Conservation (phyloP, 1,140 invertebrate genomes). For the Ips typographus region DNA sequence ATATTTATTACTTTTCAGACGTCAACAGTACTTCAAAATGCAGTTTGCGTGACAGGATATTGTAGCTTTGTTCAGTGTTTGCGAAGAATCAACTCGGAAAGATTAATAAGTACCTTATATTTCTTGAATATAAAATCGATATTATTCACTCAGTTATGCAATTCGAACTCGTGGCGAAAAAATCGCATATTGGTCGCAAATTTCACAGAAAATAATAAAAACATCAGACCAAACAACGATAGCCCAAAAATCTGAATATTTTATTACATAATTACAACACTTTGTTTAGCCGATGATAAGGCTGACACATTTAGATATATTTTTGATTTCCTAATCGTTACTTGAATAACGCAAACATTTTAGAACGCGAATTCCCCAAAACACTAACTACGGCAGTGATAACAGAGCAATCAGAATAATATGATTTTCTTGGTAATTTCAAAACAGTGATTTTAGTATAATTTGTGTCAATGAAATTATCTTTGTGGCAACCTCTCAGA, state of each 20-base stretch:
- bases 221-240: no score
- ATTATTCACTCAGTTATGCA: no score
- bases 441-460: no score
- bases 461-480: no score
- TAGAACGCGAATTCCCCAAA: conserved; percentile 2
- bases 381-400: no score
- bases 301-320: conserved; percentile 16
- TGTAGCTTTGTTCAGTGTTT: conserved; percentile 60
- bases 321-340: conserved; percentile 11
- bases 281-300: conserved; percentile 15
- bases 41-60: conserved; percentile 55
- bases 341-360: conserved; percentile 1
- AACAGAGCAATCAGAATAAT: no score
- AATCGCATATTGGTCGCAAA: no score
- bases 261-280: neutral
- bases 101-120: conserved; percentile 52
- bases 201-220: no score
- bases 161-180: no score
- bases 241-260: neutral
- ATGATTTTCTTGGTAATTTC: no score
- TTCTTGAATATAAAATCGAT: conserved; percentile 8
- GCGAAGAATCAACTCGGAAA: conserved; percentile 56
- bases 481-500: no score
- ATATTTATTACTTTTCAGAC: neutral
- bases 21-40: conserved; percentile 7